Percentiles rank a stretch among this genome's conserved stretches.
Conservation (phyloP, 2,888 invertebrate genomes). For the Ormyrus thymus region DNA sequence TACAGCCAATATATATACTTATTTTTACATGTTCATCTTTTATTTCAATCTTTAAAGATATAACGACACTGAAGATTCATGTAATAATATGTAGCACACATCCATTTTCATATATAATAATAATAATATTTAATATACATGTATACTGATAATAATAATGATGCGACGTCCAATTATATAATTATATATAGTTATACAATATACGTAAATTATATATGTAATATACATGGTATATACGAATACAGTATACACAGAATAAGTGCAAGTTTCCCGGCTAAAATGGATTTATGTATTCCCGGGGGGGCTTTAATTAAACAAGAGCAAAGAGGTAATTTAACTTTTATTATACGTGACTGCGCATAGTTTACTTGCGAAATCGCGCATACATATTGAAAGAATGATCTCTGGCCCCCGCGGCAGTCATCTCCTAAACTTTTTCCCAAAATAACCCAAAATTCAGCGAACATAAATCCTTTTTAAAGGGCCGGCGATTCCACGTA, state of each 20-base stretch:
- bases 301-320: too few species aligned
- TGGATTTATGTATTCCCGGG: slow-evolving; percentile 65
- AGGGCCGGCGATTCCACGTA: slow-evolving; percentile 47
- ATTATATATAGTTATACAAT: slow-evolving; percentile 42
- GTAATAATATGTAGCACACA: slow-evolving; percentile 69
- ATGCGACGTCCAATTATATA: slow-evolving; percentile 63
- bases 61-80: slow-evolving; percentile 71
- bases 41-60: slow-evolving; percentile 53
- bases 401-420: too few species aligned
- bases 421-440: too few species aligned
- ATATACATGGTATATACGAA: slow-evolving; percentile 59
- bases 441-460: background rate
- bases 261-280: slow-evolving; percentile 63
- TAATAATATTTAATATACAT: slow-evolving; percentile 44
- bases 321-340: too few species aligned
- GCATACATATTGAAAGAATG: too few species aligned
- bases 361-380: too few species aligned
- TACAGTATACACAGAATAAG: slow-evolving; percentile 64
- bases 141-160: slow-evolving; percentile 54
- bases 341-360: too few species aligned
- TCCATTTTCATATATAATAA: slow-evolving; percentile 59
- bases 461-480: slow-evolving; percentile 50
- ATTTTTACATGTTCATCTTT: slow-evolving; percentile 47
- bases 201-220: slow-evolving; percentile 46
- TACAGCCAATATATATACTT: slow-evolving; percentile 64